Conservation (phyloP, 2,113 vertebrate species). For the Archilochus colubris region DNA sequence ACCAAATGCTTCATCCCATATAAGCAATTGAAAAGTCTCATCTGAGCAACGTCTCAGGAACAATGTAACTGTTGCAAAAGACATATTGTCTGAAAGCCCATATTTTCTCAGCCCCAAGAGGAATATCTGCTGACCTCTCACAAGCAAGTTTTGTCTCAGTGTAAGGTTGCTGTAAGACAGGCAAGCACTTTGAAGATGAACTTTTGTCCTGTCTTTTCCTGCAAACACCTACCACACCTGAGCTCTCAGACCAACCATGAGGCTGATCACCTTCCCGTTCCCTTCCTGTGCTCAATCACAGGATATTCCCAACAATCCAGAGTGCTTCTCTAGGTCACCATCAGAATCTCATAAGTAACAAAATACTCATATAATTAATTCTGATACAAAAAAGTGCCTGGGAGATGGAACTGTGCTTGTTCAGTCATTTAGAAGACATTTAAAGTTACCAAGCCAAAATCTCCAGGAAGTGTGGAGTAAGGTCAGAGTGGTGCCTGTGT, state of each 20-base stretch:
- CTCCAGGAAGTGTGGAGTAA: background rate
- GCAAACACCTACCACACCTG: background rate
- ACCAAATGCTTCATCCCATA: slow-evolving; percentile 27
- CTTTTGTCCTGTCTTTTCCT: background rate
- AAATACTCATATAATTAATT: background rate
- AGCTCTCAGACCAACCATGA: background rate
- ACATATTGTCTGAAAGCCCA: background rate
- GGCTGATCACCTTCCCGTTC: background rate
- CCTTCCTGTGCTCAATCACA: background rate
- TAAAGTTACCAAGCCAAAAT: background rate
- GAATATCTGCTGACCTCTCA: background rate
- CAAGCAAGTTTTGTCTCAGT: background rate
- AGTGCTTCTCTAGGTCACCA: background rate
- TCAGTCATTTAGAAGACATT: background rate
- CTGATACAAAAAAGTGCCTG: background rate
- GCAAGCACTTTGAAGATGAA: background rate
- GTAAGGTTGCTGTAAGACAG: background rate
- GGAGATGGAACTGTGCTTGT: background rate
- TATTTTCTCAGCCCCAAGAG: background rate
- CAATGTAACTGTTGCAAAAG: background rate
- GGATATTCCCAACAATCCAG: background rate
- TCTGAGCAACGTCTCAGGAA: slow-evolving; percentile 6
- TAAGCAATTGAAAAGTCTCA: slow-evolving; percentile 9
- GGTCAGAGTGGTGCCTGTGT: background rate
- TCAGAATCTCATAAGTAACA: background rate